Base-by-base conservation (phyloP, 2,113 vertebrate genomes). In the Oryctolagus cuniculus region DNA sequence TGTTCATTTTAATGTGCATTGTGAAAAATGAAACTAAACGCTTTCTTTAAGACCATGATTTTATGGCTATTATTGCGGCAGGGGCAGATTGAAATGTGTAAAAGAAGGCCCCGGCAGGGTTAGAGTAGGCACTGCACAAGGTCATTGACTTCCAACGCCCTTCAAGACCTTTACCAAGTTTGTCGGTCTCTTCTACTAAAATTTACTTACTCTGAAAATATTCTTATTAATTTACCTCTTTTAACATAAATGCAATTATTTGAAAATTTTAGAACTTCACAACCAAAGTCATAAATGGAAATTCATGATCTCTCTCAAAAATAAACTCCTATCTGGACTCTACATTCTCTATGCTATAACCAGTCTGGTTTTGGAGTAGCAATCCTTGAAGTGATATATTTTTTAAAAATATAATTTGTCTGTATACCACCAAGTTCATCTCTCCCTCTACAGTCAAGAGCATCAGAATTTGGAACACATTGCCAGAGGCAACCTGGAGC, bases 271-370 rank as follows among this genome's bases (percentile, higher is more conserved):
- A 22, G 79, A 53, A 61, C 13, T 67, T 92, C 24, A 19, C 51
- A 44, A 82, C 17, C 25, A 73, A 84, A 96, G n/a, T 79, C 74
- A 64, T 64, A 95, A 69, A 44, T 93, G 27, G 75, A 91, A 96
- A 87, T 67, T 67, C 36, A 61, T 49, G 51, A 25, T 85, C 66
- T 64, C 44, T 90, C 10, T 87, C 15, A 67, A 87, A 70, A 70
- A 80, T 44, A 81, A 94, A 79, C 27, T 55, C 13, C 12, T 12
- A 9, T 58, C 75, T 88, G 72, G 55, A 93, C n/a, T 87, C 80
- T 64, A 22, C 58, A 63, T 36, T 25, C 36, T 67, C 15, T 29
- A 11, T 17, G 49, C 64, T 79, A 25, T 70, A 70, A 24, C 58
- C 11, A n/a, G 58, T 17, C 79, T 75, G 69, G 61, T 75, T 92